Base-by-base conservation (phyloP, 2,888 invertebrate genomes). In the Ligdia adustata region DNA sequence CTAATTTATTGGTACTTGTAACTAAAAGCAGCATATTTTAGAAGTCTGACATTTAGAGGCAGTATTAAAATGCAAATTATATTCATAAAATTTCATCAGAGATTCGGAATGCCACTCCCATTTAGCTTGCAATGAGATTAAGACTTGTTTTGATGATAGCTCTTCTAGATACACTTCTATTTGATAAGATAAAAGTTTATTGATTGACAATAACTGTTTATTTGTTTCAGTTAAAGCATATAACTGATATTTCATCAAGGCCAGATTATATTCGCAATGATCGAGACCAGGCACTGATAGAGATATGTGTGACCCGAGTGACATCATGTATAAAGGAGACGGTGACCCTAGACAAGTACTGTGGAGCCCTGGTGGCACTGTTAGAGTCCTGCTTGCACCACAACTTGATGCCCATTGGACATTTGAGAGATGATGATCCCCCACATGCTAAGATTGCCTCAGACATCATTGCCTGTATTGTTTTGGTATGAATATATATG, bases 401-500 rank as follows among this genome's bases (percentile, higher is more conserved):
- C 91, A 97, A 97, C 82, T 91, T 98, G 60, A 95, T 96, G 85
- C 95, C 96, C 0, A 76, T 91, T 0, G 87, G 87, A 1, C 88
- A 90, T 57, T 83, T 92, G 12, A 90, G 93, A 63, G 96, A 96
- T 81, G 96, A 96, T 72, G 98, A 98, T 86, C 97, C 98, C 22
- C 98, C 98, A 1, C 98, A 98, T 91, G 97, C 98, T 32, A 98
- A 98, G 89, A 98, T 98, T 71, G 97, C 98, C 11, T 96, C 97
- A 31, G 98, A 98, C 88, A 94, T 98, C 55, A 95, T 98, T 72
- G 97, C 97, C 60, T 97, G 97, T 83, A 95, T 98, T 79, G 98
- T 98, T 87, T 90, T 97, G 92, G 98, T 97, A 81, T 90, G 92
- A 46, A 53, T 47, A 2, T 35, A 9, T 26, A n/a, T n/a, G n/a